phyloP scores from a whole-genome alignment of 2,797 vertebrate genomes.

The Aphelocoma californica region DNA sequence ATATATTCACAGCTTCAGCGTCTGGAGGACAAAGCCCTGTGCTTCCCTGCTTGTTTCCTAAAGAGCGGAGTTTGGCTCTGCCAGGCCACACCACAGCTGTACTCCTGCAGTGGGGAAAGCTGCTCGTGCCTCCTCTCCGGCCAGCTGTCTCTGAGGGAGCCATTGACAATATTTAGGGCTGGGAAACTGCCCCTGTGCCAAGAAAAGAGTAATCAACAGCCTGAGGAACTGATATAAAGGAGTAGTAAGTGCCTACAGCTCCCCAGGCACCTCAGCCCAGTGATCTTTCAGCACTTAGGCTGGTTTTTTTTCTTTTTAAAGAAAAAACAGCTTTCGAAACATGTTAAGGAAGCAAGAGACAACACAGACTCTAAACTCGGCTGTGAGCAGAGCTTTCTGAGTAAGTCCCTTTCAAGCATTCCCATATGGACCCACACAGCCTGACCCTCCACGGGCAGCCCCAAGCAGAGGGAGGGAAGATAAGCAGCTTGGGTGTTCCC shows the following conservation, averaged over 20 bases:
- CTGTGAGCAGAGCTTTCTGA: neutral
- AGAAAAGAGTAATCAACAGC: neutral
- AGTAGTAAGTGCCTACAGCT: neutral
- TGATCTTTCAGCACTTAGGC: neutral
- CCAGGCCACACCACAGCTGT: neutral
- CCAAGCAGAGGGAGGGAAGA: neutral
- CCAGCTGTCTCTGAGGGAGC: neutral
- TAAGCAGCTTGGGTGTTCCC: constrained; percentile 33
- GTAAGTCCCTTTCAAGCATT: neutral
- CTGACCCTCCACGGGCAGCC: neutral
- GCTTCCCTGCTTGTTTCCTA: neutral
- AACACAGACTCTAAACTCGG: neutral
- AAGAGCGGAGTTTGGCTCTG: neutral
- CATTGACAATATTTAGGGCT: neutral
- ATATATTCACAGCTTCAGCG: neutral
- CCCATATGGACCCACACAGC: neutral
- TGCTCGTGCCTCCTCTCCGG: accelerated
- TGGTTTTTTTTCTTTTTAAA: too few species aligned
- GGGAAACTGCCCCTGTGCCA: neutral
- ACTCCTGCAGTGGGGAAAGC: neutral
- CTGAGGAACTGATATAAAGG: neutral
- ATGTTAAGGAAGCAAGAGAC: neutral
- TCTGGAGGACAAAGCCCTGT: neutral
- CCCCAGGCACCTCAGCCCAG: neutral
- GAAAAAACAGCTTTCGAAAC: neutral